These are phyloP conservation scores for Andrena marginata DNA, from an alignment of 2,888 invertebrate genomes.

Conservation along the genomic window DNA sequence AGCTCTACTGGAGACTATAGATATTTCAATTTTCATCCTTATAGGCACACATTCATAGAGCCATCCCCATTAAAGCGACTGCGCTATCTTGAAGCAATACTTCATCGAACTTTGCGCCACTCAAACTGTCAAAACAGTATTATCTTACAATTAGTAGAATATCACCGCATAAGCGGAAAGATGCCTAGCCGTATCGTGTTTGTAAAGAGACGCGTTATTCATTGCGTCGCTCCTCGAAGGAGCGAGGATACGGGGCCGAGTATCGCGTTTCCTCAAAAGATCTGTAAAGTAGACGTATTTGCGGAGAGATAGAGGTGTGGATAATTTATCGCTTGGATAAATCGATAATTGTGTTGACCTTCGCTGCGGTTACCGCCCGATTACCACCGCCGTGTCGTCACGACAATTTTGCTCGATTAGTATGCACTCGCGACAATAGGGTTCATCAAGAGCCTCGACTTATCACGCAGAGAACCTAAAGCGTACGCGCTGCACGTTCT, in stretches of 20 bases:
- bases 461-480: conserved; percentile 11
- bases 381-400: conserved; percentile 60
- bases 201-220: neutral
- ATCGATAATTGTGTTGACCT: conserved; percentile 73
- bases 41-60: too few species aligned
- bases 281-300: conserved; percentile 28
- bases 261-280: conserved; percentile 26
- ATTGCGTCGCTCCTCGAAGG: neutral
- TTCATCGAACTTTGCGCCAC: too few species aligned
- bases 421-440: conserved; percentile 53
- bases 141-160: too few species aligned
- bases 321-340: conserved; percentile 67
- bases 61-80: too few species aligned
- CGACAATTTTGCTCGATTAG: conserved; percentile 64
- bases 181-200: neutral
- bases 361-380: conserved; percentile 70
- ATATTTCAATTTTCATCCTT: too few species aligned
- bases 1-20: too few species aligned
- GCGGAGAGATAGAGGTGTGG: conserved; percentile 59
- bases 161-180: too few species aligned
- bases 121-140: too few species aligned
- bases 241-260: neutral
- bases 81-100: too few species aligned
- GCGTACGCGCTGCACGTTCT: neutral
- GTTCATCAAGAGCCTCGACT: conserved; percentile 48